Evolutionary conservation across 2,888 invertebrate genomes (phyloP), one percentile per base, ranked within the genome.

Genomic region (Caenorhabditis panamensis): DNA sequence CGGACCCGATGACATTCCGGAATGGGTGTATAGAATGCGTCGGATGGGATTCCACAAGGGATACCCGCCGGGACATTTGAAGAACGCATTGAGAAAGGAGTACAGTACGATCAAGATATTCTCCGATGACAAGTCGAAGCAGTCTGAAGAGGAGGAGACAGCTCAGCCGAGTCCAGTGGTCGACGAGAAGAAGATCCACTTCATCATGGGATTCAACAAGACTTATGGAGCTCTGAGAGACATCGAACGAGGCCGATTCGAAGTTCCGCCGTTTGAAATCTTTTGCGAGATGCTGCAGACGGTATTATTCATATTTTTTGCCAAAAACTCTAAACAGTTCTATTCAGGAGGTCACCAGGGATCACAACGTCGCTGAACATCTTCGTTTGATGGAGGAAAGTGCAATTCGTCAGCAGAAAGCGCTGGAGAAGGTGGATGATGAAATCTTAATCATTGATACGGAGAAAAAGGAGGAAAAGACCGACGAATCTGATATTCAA

Each of bases 31-130:
- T 91, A 92, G 92, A 73, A 96, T 98, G 97, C 93, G 97, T 75
- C 63, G 71, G 41, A 82, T 85, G 85, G 88, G 88, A 16, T 85
- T 88, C 54, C 86, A 93, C 6, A 92, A 95, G 36, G 97, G 97
- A 0, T 98, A 97, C 92, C 97, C 98, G 0, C 97, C 96, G 0
- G 97, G 96, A 1, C 97, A 97, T 96, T 92, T 97, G 73, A 94
- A 95, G 89, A 95, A 95, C 85, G 77, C 81, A 2, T 16, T 81
- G 44, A 79, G 64, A 36, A 36, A 44, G 9, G 73, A 73, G 51
- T 68, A 59, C 18, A 47, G n/a, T 8, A 58, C 22, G 0, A 47
- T 78, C 44, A 71, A 71, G 41, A 66, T 78, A 4, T 68, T 61
- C 54, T 41, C 76, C 6, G 76, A 63, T 13, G 56, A 63, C 22